phyloP scores from a whole-genome alignment of 2,113 vertebrate species.

The Mirza zaza region DNA sequence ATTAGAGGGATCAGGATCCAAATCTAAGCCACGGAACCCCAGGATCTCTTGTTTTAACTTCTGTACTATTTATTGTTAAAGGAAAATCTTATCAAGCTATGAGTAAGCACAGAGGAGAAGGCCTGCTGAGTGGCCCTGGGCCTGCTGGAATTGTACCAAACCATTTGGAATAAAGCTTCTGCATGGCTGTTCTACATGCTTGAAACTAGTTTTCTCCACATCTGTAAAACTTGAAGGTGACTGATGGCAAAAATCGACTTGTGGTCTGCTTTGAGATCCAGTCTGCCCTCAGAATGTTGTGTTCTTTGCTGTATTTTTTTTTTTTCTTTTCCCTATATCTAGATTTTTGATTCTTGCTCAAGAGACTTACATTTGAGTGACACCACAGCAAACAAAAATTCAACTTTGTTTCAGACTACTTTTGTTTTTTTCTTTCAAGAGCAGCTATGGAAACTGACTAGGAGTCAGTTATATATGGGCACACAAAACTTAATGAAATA shows the following conservation, averaged over 20 bases:
- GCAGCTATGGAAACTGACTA: not conserved
- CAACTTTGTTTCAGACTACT: not conserved
- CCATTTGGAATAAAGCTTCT: too few species aligned
- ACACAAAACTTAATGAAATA: not conserved
- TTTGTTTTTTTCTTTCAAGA: not conserved
- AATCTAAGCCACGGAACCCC: not conserved
- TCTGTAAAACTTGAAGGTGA: not conserved
- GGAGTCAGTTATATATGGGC: not conserved
- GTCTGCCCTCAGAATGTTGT: not conserved
- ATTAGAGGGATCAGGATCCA: not conserved
- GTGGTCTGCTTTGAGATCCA: not conserved
- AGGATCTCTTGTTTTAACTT: not conserved
- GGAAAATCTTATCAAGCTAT: not conserved
- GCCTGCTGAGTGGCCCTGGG: not conserved
- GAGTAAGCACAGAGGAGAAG: not conserved
- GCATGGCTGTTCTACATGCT: too few species aligned
- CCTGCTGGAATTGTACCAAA: accelerated
- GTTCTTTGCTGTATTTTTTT: not conserved
- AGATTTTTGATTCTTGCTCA: not conserved
- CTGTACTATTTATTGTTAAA: not conserved
- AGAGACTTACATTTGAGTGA: not conserved
- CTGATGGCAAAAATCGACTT: not conserved
- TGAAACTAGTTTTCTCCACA: not conserved
- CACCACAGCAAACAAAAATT: not conserved
- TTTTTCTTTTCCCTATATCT: not conserved